phyloP scores from a whole-genome alignment of 2,113 vertebrate species.

The Phasianus colchicus region DNA sequence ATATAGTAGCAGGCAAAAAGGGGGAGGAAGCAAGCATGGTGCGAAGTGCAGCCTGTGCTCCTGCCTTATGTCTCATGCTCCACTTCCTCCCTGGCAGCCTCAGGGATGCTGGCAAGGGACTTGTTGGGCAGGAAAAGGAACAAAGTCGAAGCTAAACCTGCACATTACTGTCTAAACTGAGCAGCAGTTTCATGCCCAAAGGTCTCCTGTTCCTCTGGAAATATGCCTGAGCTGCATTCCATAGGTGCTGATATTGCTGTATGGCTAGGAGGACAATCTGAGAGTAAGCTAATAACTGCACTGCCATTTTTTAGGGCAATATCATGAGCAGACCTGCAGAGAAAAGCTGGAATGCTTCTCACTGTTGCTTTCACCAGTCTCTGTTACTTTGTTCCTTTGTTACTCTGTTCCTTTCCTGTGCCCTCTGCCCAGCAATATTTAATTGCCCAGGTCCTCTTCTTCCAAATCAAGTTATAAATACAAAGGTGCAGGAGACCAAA shows the following conservation, averaged over 20 bases:
- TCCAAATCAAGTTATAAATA: neutral
- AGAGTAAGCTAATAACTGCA: neutral
- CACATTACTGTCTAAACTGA: neutral
- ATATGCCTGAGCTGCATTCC: accelerated
- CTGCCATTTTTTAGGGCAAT: neutral
- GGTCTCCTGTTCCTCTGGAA: neutral
- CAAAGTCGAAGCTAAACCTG: neutral
- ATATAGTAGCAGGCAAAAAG: neutral
- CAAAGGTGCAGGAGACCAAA: neutral
- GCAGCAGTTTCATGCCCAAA: neutral
- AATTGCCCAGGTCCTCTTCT: neutral
- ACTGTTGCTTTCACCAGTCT: neutral
- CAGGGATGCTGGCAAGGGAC: neutral
- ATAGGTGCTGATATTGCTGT: neutral
- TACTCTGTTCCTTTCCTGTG: neutral
- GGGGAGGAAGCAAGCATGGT: neutral
- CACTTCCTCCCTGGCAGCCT: neutral
- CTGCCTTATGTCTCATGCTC: neutral
- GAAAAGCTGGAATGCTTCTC: neutral
- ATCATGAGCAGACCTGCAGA: neutral
- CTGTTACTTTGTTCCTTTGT: too few species aligned
- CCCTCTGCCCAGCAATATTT: neutral
- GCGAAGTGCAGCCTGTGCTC: neutral
- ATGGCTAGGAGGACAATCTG: neutral
- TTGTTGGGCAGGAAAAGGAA: neutral